Conservation (phyloP, 2,888 invertebrate genomes). For the Lutraria lutraria region DNA sequence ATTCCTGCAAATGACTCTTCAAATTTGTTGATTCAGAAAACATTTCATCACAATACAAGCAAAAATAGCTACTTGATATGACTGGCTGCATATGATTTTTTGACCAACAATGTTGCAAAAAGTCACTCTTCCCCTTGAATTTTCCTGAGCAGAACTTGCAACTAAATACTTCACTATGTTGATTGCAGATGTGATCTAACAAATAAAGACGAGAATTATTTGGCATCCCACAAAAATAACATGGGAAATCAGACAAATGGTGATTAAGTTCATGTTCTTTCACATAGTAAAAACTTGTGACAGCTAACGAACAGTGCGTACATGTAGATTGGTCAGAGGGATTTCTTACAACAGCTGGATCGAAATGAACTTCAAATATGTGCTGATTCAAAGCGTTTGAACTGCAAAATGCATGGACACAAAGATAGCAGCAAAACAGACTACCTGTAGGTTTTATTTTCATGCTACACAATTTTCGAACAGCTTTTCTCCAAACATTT, state of each 20-base stretch:
- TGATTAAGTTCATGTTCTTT: conserved; percentile 19
- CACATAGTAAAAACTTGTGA: background rate
- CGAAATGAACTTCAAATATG: background rate
- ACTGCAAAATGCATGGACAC: background rate
- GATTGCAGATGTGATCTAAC: background rate
- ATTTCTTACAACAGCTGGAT: background rate
- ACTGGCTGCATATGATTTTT: background rate
- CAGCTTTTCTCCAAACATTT: background rate
- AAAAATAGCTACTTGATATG: background rate
- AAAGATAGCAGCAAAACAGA: background rate
- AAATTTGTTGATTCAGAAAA: background rate
- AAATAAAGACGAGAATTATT: background rate
- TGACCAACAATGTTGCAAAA: background rate
- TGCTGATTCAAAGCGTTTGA: background rate
- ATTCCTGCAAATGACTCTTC: background rate
- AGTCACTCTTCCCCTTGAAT: conserved; percentile 5
- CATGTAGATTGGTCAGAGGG: background rate
- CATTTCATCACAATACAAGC: conserved; percentile 5
- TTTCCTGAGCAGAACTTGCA: background rate
- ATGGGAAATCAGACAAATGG: conserved; percentile 34
- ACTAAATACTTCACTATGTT: background rate
- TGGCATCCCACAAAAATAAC: conserved; percentile 33
- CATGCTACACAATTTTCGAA: background rate
- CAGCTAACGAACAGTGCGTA: conserved; percentile 4
- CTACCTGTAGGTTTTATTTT: background rate